A percentile compares a stretch with the other conserved stretches of the same genome.
Conservation (phyloP, 2,113 vertebrate species). For the Sinocyclocheilus anshuiensis region DNA sequence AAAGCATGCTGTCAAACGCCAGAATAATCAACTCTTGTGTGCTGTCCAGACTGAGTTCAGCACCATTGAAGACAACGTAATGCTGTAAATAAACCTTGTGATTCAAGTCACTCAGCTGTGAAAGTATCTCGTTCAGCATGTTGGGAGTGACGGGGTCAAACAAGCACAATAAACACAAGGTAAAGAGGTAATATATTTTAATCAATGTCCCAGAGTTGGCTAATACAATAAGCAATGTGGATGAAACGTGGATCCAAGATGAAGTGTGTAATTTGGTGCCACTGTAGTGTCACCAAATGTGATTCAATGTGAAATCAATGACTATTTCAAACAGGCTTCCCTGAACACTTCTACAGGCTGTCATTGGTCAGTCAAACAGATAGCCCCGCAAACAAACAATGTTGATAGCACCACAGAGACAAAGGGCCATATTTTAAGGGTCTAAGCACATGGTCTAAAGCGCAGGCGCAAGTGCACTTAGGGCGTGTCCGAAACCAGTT, state of each 20-base stretch:
- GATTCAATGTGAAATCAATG: too few relatives aligned
- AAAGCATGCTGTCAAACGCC: neutral
- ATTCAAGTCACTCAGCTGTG: constrained; percentile 28
- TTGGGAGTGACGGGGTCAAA: neutral
- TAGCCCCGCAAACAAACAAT: neutral
- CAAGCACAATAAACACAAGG: constrained; percentile 26
- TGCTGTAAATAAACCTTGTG: constrained; percentile 26
- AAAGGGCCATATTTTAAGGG: too few relatives aligned
- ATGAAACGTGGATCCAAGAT: neutral
- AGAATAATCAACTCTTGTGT: constrained; percentile 26
- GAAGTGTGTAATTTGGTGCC: neutral
- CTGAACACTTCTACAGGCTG: neutral
- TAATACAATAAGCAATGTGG: neutral
- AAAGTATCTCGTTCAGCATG: constrained; percentile 26
- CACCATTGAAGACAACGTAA: constrained; percentile 2
- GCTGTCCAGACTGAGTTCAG: constrained; percentile 39
- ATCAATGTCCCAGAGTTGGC: constrained; percentile 5
- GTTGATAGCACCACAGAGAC: too few relatives aligned
- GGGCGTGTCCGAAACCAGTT: too few relatives aligned
- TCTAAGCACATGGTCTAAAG: too few relatives aligned
- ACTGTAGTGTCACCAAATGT: neutral
- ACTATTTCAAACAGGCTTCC: too few relatives aligned
- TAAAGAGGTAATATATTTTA: constrained; percentile 3
- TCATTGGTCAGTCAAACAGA: neutral
- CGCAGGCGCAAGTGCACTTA: too few relatives aligned